Conservation (phyloP, 2,888 invertebrate species). For the Diaphora mendica region DNA sequence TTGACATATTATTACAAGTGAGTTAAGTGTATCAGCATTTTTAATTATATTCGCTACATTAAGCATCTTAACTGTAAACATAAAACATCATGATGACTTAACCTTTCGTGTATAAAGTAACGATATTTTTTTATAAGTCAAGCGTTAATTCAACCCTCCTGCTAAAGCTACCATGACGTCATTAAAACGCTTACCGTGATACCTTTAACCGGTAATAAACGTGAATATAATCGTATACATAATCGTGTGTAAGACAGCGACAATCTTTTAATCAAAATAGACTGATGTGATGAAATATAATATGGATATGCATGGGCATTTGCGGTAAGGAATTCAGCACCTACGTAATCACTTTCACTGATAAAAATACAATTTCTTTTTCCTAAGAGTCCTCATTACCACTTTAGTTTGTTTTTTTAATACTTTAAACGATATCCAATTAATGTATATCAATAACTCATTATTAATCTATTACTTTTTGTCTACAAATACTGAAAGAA, state of each 20-base stretch:
- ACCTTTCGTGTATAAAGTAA: constrained; percentile 6
- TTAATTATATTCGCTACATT: constrained; percentile 11
- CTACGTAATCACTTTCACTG: no score
- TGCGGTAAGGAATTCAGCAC: no score
- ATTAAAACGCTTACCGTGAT: constrained; percentile 5
- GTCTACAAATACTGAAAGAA: no score
- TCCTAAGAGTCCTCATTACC: no score
- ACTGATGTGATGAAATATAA: not conserved
- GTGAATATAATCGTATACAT: not conserved
- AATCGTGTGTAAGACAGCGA: not conserved
- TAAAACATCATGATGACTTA: constrained; percentile 13
- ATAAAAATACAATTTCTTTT: no score
- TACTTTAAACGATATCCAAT: no score
- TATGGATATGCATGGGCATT: no score
- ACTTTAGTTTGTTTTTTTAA: no score
- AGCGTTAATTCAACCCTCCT: constrained; percentile 2
- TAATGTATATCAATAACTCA: no score
- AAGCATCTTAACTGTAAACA: constrained; percentile 8
- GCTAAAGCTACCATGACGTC: constrained; percentile 8
- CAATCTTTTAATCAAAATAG: not conserved
- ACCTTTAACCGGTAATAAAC: not conserved
- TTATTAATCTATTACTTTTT: no score
- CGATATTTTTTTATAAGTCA: constrained; percentile 10
- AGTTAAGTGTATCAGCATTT: not conserved
- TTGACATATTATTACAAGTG: not conserved